Base-by-base conservation (phyloP, 2,888 invertebrate genomes). In the Meloe dianella region DNA sequence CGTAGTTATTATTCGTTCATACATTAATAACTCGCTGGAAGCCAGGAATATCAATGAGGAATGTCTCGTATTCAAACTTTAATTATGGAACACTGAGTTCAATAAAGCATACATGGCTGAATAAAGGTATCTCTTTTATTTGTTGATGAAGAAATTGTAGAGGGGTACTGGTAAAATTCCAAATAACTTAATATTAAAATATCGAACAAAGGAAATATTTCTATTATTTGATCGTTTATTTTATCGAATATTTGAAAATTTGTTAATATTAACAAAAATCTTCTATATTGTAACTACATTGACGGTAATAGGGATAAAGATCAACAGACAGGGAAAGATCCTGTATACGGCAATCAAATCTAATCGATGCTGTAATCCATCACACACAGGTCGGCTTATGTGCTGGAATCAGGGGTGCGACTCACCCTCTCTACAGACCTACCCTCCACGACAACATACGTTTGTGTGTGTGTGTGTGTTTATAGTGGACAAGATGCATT, bases 351-450 rank as follows among this genome's bases (percentile, higher is more conserved):
- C 82, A 83, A 83, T 84, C 84, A 81, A 78, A 77, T 81, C 81
- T 84, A 84, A 84, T 84, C 83, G 83, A 84, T 82, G 80, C 77
- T 76, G 82, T 83, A 84, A 84, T 84, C 84, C 82, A 84, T 84
- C 83, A 84, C 81, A 47, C 47, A 79, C 74, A 77, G 78, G 78
- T 79, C 77, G 77, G 79, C 75, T 79, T 79, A 78, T 68, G 74
- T 74, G 69, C 74, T 17, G 65, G 57, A 57, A 65, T 65, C 60
- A 59, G 17, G 60, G 64, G 64, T 60, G 69, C 67, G 66, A 74
- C 71, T 71, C 74, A 73, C 76, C 74, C 74, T 73, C 74, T 72
- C 73, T 4, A 27, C 27, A 3, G 4, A 71, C 70, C 74, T 62
- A 67, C 54, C 9, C 30, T 35, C 14, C 67, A 68, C 41, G 27